These are phyloP conservation scores for Anableps anableps DNA, from an alignment of 2,797 vertebrate genomes.

Conservation along the genomic window DNA sequence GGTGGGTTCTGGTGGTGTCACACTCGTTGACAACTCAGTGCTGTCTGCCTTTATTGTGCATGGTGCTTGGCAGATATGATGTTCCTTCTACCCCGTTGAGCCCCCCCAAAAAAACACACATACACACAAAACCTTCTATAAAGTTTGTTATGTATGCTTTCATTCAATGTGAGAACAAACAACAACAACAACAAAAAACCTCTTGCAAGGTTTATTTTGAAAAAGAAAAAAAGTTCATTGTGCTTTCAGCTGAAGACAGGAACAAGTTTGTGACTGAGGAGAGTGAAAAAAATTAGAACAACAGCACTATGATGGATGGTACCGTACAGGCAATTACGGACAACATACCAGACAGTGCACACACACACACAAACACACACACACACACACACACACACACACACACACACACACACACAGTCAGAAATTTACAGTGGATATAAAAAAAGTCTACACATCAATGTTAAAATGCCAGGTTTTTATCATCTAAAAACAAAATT, in stretches of 20 bases:
- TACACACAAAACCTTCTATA: constrained; percentile 53
- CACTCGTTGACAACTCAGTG: constrained; percentile 65
- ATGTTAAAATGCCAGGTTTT: not conserved
- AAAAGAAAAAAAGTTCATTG: constrained; percentile 43
- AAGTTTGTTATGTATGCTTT: constrained; percentile 71
- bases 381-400: constrained; percentile 16
- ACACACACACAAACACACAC: constrained; percentile 18
- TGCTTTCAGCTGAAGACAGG: constrained; percentile 39
- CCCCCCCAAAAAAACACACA: constrained; percentile 14
- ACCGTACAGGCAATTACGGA: constrained; percentile 64
- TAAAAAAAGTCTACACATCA: not conserved
- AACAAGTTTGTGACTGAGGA: constrained; percentile 57
- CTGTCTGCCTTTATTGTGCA: constrained; percentile 68
- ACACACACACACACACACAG: constrained; percentile 19
- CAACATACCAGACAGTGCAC: constrained; percentile 49
- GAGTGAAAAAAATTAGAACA: constrained; percentile 49
- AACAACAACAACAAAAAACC: constrained; percentile 19
- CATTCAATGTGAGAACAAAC: constrained; percentile 32
- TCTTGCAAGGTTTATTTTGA: constrained; percentile 62
- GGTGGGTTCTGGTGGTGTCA: constrained; percentile 59
- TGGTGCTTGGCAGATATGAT: constrained; percentile 68
- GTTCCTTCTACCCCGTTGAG: constrained; percentile 52
- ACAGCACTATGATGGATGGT: constrained; percentile 61
- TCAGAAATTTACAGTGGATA: constrained; percentile 22
- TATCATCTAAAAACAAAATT: not conserved